Evolutionary conservation across 2,888 invertebrate genomes (phyloP), one percentile per base, ranked within the genome.

Genomic region (Syrista parreyssii): DNA sequence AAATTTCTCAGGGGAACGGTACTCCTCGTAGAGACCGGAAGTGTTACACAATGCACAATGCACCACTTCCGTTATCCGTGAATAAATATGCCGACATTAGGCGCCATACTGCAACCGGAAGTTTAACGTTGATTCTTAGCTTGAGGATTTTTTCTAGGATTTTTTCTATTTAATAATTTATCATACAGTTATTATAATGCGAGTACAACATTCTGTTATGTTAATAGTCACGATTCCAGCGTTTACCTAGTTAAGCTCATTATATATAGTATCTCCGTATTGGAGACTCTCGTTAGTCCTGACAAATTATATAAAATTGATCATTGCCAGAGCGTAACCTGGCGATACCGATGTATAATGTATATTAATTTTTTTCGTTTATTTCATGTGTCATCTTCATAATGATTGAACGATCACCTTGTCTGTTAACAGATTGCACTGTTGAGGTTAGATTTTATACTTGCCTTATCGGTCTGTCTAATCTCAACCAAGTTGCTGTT

Each of bases 11-110:
- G 73, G 68, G 31, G 77, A 81, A 83, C 84, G 72, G 83, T 78
- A 75, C 40, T 72, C 11, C 30, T 74, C 12, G 40, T 55, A 73
- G 73, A 73, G 78, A 74, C 80, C 83, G 84, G 86, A 87, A 87
- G 82, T 83, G 78, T 82, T 79, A 78, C 77, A 82, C 77, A 80
- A 72, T 79, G 77, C 76, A 79, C 78, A 79, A 78, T 81, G 79
- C 68, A 77, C 55, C 9, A 9, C 55, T 55, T 55, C 55, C 55
- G 55, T 55, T 55, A 55, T 55, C 23, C 23, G 74, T 68, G 15
- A n/a, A 33, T 73, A 36, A 15, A 23, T 55, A 55, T 55, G 76
- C 32, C 79, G 74, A 75, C 78, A 79, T 82, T 79, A 69, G 78
- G 23, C 34, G 11, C 33, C 68, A 68, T 33, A 73, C 36, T 73